Evolutionary conservation across 92 coral and sea anemone genomes (phyloP), one percentile per base, ranked within the genome.

Genomic region (Porites cylindrica): DNA sequence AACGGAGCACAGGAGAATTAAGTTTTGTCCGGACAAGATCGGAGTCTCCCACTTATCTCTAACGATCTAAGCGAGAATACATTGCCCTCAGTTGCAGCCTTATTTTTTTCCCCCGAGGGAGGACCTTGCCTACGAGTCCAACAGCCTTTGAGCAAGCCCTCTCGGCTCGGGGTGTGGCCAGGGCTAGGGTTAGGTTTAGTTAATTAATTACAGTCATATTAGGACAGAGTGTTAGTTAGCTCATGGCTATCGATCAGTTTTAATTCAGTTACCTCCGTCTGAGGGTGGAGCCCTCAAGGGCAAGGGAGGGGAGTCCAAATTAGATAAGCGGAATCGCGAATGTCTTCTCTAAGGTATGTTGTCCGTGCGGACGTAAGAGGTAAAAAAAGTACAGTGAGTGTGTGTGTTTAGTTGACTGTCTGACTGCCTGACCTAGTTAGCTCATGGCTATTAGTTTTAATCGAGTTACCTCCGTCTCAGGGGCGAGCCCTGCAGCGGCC

Each of bases 401-500:
- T 56, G 61, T 56, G 61, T 56, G 61, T 10, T 56, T 56, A 56
- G 16, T 10, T 10, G 11, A 10, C 61, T 14, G 14, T 2, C 13
- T 56, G 61, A 56, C 61, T 2, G 16, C 16, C 13, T 12, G 16
- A 56, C 61, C 14, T 1, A 56, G 61, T 14, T 56, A 14, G 61
- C 16, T 10, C 11, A 56, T 8, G 16, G 61, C 13, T 56, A 56
- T 56, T 3, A 56, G 4, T 56, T 10, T 10, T 56, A 2, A 10
- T 10, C 61, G 4, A 56, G 14, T 47, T 81, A 94, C 98, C 96
- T 94, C 98, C 0, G 85, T 70, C 73, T 93, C 93, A 0, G 98
- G 98, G 19, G 80, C 78, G 20, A 94, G 93, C 2, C 99, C 99
- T 1, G 98, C 96, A 0, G 99, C 99, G 7, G 99, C 99, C 99